Base-by-base conservation (phyloP, 1,140 invertebrate genomes). In the Lasioglossum albipes region DNA sequence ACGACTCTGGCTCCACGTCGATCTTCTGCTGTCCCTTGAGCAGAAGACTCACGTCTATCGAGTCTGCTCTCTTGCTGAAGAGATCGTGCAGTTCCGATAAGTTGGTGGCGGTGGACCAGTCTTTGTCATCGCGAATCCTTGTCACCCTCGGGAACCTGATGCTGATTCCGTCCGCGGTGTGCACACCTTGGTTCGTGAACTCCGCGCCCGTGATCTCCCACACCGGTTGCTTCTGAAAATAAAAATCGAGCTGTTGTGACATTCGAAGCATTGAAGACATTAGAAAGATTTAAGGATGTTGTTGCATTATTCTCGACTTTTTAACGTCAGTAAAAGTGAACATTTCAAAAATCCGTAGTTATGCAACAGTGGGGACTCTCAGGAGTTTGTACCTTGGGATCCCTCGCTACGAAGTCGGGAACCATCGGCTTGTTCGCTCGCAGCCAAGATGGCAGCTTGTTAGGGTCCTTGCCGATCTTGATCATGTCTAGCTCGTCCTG, bases 161-260 rank as follows among this genome's bases (percentile, higher is more conserved):
- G 5, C 97, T 98, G 87, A 99, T 98, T 7, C 97, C 97, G 90
- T 96, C 95, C 4, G 97, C 97, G 7, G 97, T 98, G 89, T 99
- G 98, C 22, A 96, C 94, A 67, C 97, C 96, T 79, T 96, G 95
- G 90, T 97, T 96, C 12, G 97, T 97, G 85, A 99, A 97, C 92
- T 99, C 98, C 0, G 98, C 98, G 0, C 98, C 98, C 3, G 97
- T 97, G 52, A 99, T 98, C 94, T 99, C 97, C 98, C 98, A 99
- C 20, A 99, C 96, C 5, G 97, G 98, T 90, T 97, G 96, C 71
- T 95, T 93, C 92, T 94, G 68, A 75, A 79, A 64, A 72, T 10
- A 27, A 13, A 1, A 71, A 22, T 5, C 20, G 22, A 62, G 13
- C 4, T 7, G 9, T 68, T 7, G 1, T 27, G 27, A 27, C 27